Evolutionary conservation across 2,888 invertebrate species (phyloP), one percentile per base, ranked within the genome.

Genomic region (Melanargia galathea): DNA sequence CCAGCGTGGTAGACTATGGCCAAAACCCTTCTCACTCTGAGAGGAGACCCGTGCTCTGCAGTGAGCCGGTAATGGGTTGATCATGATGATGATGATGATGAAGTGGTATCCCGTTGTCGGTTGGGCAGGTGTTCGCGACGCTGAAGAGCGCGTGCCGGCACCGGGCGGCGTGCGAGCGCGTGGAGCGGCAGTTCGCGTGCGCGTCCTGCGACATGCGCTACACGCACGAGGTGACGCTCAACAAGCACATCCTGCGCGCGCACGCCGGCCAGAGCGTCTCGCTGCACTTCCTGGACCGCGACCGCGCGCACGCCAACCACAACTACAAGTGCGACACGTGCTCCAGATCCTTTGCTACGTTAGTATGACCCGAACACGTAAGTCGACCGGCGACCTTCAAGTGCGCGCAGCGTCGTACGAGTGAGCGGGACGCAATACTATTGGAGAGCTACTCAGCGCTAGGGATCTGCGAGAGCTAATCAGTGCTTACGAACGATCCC

Each of bases 311-410:
- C 77, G 82, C 61, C 81, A 84, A 8, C 80, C 83, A 64, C 45
- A 85, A 86, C 58, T 87, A 89, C 69, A 90, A 93, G 52, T 95
- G 95, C 76, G 91, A 92, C 33, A 92, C 92, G 5, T 95, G 95
- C 73, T 92, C 92, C 33, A 94, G 93, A 78, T 90, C 92, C 6
- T 95, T 95, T 75, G 90, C 89, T 71, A 86, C 93, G 83, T 90
- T 10, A 60, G 57, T 33, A 22, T 22, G 8, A 16, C 18, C n/a
- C n/a, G n/a, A 13, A 35, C 35, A 30, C n/a, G n/a, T n/a, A n/a
- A n/a, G n/a, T n/a, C n/a, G n/a, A n/a, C n/a, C n/a, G n/a, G n/a
- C n/a, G n/a, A n/a, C n/a, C n/a, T n/a, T n/a, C n/a, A n/a, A n/a
- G n/a, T n/a, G n/a, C n/a, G n/a, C n/a, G n/a, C n/a, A n/a, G n/a